Evolutionary conservation across 2,797 vertebrate species (phyloP), one percentile per base, ranked within the genome.

Genomic region (Sitta carolinensis): DNA sequence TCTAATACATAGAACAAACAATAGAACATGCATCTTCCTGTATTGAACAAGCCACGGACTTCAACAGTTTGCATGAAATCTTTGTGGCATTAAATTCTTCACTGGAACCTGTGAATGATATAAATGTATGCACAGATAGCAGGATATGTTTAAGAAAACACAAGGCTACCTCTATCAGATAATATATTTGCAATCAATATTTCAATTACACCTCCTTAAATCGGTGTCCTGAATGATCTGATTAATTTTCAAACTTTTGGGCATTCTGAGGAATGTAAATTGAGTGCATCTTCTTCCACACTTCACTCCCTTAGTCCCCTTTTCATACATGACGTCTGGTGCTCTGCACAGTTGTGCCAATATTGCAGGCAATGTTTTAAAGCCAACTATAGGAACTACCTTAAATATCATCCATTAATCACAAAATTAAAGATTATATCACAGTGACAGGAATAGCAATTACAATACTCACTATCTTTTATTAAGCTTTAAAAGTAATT

Each of bases 401-500:
- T 84, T 89, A 86, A 93, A 62, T 51, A 94, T 81, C 78, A 96
- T 90, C n/a, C 62, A 75, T 95, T 79, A 96, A 58, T 42, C 45
- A 90, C 70, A 93, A 91, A 97, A 96, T 87, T 74, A 90, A 93
- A 93, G 95, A 96, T 94, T 89, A 18, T 94, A 80, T 96, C 95
- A 70, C 32, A 92, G 16, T 54, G 77, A 67, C 57, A 94, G 90
- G 67, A 93, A 92, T 57, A 91, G 85, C 42, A 86, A 76, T 94
- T 91, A 68, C 55, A 92, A 66, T 84, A 88, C 88, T 92, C 54
- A 75, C 52, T 61, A 34, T 66, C 50, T 97, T 97, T 95, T 95
- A 96, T 94, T 94, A 93, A 77, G 17, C 26, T 90, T 97, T 96
- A 85, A 89, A 92, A 96, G 94, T 95, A 96, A 97, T 97, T 97